A percentile compares a stretch with the other conserved stretches of the same genome.
phyloP scores from a whole-genome alignment of 92 coral and sea anemone species.

The Chrysogorgia sp. region DNA sequence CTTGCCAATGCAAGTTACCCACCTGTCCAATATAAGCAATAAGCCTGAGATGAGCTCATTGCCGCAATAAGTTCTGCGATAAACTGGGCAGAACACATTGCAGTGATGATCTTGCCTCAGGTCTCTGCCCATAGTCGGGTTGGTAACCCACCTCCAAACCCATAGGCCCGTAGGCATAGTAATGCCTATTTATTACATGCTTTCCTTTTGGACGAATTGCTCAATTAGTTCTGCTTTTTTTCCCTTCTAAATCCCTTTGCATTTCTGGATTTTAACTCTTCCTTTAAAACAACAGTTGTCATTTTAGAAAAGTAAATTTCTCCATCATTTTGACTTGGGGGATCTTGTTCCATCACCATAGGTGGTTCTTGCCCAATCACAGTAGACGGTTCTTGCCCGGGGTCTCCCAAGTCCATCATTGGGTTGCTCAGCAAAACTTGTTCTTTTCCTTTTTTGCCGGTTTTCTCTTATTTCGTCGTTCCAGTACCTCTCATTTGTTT shows the following conservation, averaged over 20 bases:
- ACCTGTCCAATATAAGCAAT: too few relatives aligned
- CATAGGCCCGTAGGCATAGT: too few relatives aligned
- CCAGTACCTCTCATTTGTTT: slow-evolving; percentile 47
- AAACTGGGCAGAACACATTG: too few relatives aligned
- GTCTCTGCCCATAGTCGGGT: too few relatives aligned
- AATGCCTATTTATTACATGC: not conserved
- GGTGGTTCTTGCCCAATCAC: not conserved
- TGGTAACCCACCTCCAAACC: too few relatives aligned
- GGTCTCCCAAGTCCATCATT: slow-evolving; percentile 8
- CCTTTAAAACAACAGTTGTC: slow-evolving; percentile 42
- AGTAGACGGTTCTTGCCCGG: not conserved
- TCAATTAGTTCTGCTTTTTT: slow-evolving; percentile 55
- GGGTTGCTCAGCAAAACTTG: slow-evolving; percentile 19
- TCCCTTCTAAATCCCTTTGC: slow-evolving; percentile 54
- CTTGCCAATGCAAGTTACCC: too few relatives aligned
- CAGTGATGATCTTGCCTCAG: too few relatives aligned
- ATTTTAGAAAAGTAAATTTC: slow-evolving; percentile 36
- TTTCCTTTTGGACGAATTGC: slow-evolving; percentile 29
- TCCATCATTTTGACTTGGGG: slow-evolving; percentile 13
- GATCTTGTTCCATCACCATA: not conserved
- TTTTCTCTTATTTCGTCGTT: slow-evolving; percentile 43
- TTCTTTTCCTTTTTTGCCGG: slow-evolving; percentile 10
- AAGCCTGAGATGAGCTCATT: too few relatives aligned
- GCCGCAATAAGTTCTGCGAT: too few relatives aligned
- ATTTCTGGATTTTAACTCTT: slow-evolving; percentile 49